These are phyloP conservation scores for Trachelus stipa DNA, from an alignment of 2,888 invertebrate species.

Conservation along the genomic window DNA sequence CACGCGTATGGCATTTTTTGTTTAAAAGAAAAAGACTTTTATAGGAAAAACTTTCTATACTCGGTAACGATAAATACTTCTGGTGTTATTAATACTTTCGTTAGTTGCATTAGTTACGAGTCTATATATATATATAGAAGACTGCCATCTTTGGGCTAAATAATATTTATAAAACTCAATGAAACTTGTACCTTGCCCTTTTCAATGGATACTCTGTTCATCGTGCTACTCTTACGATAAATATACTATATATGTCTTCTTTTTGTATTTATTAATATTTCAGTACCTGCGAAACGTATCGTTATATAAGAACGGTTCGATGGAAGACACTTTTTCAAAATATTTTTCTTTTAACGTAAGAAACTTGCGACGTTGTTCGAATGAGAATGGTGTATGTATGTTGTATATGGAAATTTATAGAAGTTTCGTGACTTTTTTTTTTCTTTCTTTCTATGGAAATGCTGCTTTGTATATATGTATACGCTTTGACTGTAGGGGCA, in stretches of 20 bases:
- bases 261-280: neutral
- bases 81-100: neutral
- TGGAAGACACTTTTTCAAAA: neutral
- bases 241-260: neutral
- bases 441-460: conserved; percentile 33
- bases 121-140: neutral
- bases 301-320: neutral
- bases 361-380: neutral
- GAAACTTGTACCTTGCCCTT: neutral
- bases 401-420: neutral
- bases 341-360: neutral
- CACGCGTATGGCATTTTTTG: neutral
- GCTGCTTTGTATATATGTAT: conserved; percentile 33
- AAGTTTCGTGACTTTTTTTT: neutral
- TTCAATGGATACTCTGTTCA: neutral
- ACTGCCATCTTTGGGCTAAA: neutral
- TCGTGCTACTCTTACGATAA: neutral
- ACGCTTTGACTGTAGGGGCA: conserved; percentile 16
- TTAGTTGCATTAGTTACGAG: neutral
- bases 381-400: neutral
- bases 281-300: neutral
- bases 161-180: neutral
- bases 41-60: neutral
- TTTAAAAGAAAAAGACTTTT: neutral
- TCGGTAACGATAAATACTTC: neutral